Percentiles rank a stretch among this genome's conserved stretches.
phyloP scores from a whole-genome alignment of 2,113 vertebrate genomes.

The Ptilorrhoa leucosticta region DNA sequence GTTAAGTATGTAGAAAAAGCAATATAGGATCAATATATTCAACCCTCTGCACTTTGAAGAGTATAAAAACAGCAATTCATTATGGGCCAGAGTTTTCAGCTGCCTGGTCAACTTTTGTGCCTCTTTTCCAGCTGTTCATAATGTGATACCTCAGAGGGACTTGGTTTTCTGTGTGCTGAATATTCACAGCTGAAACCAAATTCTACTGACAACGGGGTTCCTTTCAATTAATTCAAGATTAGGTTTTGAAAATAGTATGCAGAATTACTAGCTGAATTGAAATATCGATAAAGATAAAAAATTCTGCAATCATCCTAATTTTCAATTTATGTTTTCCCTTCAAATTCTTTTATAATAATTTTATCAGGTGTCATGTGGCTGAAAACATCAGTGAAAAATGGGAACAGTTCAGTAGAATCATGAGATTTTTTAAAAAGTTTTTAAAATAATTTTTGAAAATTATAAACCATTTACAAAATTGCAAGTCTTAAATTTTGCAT shows the following conservation, averaged over 20 bases:
- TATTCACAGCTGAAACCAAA: background rate
- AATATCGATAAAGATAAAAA: background rate
- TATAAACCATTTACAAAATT: background rate
- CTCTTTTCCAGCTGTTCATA: background rate
- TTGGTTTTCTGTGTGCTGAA: background rate
- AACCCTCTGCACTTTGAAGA: background rate
- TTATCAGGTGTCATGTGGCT: background rate
- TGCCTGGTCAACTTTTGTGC: background rate
- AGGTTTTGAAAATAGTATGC: background rate
- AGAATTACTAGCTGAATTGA: background rate
- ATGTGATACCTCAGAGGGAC: background rate
- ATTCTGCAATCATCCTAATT: background rate
- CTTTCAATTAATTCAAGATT: background rate
- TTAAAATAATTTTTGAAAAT: background rate
- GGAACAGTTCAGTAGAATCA: background rate
- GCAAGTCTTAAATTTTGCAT: background rate
- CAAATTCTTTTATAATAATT: background rate
- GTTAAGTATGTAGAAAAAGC: background rate
- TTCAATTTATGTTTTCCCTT: background rate
- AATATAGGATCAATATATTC: background rate
- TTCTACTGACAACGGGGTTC: background rate
- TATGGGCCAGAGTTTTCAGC: background rate
- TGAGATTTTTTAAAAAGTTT: background rate
- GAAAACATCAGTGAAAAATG: background rate
- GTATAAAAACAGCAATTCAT: background rate